Base-by-base conservation (phyloP, 2,888 invertebrate genomes). In the Norana najaformis region DNA sequence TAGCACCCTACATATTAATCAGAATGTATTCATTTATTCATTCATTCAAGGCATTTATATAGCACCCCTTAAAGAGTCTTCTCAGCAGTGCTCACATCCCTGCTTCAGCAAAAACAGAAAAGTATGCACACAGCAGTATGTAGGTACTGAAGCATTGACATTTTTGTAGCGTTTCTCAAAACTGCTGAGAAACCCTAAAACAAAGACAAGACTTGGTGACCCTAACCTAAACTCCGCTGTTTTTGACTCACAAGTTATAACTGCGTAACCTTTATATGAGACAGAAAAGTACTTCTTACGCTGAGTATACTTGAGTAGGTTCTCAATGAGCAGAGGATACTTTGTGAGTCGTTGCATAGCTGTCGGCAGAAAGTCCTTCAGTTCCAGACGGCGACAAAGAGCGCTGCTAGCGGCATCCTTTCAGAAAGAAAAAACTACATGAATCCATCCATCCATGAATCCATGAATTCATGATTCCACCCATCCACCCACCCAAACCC, bases 271-370 rank as follows among this genome's bases (percentile, higher is more conserved):
- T n/a, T n/a, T 69, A 16, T 47, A 47, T 23, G 23, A 5, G 11
- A 23, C 6, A 69, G 69, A 69, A n/a, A 69, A 69, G 69, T n/a
- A 69, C n/a, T 69, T 69, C 69, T 93, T 93, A 95, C 95, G 93
- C 91, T 94, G 94, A 92, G 96, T 96, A 93, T 96, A 96, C 94
- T 97, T 97, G 90, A 96, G 96, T 89, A 97, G 96, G 94, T 96
- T 97, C 94, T 97, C 97, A 93, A 98, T 96, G n/a, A 97, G 95
- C 91, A 98, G 95, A 0, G 98, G 98, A 95, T 98, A 98, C 95
- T 98, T 98, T 88, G 98, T 97, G 91, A 98, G 96, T 93, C 97
- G 95, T 93, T 96, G 97, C 96, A 98, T 97, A 92, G 97, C 97
- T 89, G 97, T 97, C 30, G 98, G 97, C 93, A 98, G 96, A 94